Evolutionary conservation across 2,113 vertebrate species (phyloP).

Genomic region (Atlantisia rogersi): DNA sequence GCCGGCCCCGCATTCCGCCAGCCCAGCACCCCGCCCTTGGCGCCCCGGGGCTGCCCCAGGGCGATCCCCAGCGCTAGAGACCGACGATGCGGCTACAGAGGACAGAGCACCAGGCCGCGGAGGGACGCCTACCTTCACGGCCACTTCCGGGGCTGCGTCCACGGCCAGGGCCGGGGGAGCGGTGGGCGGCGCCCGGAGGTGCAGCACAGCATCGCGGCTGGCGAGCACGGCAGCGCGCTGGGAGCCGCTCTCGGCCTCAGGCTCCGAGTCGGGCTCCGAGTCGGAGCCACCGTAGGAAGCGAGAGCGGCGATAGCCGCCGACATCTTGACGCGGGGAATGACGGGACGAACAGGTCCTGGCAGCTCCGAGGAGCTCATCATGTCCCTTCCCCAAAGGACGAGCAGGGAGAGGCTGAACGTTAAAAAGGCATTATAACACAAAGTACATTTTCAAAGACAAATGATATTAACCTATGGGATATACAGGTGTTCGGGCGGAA

Average conservation of each 20-base stretch:
- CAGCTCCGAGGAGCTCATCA: neutral
- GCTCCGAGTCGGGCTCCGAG: constrained; percentile 86
- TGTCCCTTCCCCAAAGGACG: fast-evolving
- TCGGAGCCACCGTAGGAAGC: constrained; percentile 89
- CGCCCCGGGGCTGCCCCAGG: neutral
- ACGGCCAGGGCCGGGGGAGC: constrained; percentile 44
- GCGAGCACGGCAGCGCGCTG: constrained; percentile 33
- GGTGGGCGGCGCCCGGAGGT: constrained; percentile 73
- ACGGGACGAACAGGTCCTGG: constrained; percentile 12
- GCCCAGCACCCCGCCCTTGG: no score
- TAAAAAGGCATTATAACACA: fast-evolving
- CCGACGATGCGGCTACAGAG: no score
- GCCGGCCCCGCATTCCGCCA: no score
- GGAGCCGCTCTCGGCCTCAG: constrained; percentile 73
- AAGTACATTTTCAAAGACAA: fast-evolving
- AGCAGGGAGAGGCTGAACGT: fast-evolving
- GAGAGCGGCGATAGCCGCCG: constrained; percentile 82
- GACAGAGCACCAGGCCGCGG: neutral
- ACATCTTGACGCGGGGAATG: constrained; percentile 79
- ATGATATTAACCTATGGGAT: fast-evolving
- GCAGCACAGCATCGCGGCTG: constrained; percentile 80
- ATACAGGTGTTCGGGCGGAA: fast-evolving
- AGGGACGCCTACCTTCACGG: constrained; percentile 87
- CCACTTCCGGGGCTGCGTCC: constrained; percentile 58
- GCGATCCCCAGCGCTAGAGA: neutral